Evolutionary conservation across 2,113 vertebrate genomes (phyloP).

Genomic region (Tiliqua scincoides): DNA sequence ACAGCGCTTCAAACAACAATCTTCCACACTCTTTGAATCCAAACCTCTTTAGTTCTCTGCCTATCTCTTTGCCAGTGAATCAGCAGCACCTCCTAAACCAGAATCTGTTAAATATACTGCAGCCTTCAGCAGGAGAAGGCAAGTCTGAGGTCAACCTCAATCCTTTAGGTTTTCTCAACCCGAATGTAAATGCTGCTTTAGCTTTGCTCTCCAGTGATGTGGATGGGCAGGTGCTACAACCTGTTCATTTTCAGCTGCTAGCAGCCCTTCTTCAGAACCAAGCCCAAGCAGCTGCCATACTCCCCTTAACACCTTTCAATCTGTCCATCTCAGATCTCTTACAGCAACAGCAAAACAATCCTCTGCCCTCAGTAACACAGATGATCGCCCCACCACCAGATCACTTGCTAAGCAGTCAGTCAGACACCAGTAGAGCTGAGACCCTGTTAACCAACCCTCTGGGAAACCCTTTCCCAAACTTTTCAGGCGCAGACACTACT

Average conservation of each 20-base stretch:
- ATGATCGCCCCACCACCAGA: constrained; percentile 74
- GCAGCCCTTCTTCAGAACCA: constrained; percentile 83
- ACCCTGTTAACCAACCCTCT: constrained; percentile 77
- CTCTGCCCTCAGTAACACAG: constrained; percentile 75
- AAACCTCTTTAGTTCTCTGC: constrained; percentile 83
- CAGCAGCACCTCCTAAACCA: constrained; percentile 88
- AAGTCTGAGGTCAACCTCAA: constrained; percentile 85
- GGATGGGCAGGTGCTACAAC: constrained; percentile 82
- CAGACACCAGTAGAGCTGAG: constrained; percentile 77
- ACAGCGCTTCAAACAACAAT: constrained; percentile 79
- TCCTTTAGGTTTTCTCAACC: constrained; percentile 83
- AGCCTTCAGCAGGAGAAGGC: constrained; percentile 85
- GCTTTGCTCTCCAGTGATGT: constrained; percentile 81
- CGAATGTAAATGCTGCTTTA: constrained; percentile 81
- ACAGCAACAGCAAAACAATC: constrained; percentile 76
- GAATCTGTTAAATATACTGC: constrained; percentile 85
- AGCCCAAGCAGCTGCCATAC: constrained; percentile 81
- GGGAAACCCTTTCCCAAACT: constrained; percentile 71
- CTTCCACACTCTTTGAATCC: constrained; percentile 81
- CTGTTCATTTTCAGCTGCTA: constrained; percentile 83
- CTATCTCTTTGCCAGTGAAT: constrained; percentile 85
- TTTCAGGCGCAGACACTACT: constrained; percentile 76
- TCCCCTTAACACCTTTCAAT: constrained; percentile 82
- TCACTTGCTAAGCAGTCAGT: constrained; percentile 76
- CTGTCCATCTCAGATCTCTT: constrained; percentile 80